Conservation (phyloP, 2,797 vertebrate species). For the Poeciliopsis turneri region DNA sequence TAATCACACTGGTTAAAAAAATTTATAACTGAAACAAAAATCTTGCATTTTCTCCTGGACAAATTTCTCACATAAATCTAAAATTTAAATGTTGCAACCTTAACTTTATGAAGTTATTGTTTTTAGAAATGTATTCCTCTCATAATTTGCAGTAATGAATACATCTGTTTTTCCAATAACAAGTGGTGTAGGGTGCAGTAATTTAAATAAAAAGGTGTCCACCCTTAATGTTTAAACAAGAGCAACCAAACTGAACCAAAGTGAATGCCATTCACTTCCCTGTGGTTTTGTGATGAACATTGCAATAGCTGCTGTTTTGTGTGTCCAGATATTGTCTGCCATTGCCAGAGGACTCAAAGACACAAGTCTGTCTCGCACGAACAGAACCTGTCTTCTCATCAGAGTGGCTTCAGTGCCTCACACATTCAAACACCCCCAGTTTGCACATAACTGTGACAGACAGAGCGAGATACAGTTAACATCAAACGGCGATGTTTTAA, state of each 20-base stretch:
- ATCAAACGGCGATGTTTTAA: background rate
- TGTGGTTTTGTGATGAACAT: background rate
- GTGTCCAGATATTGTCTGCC: constrained; percentile 18
- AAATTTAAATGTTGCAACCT: background rate
- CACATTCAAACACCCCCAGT: constrained; percentile 6
- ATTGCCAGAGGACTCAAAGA: constrained; percentile 19
- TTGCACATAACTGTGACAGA: constrained; percentile 1
- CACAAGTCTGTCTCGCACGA: constrained; percentile 14
- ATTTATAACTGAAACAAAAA: background rate
- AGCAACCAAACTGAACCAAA: background rate
- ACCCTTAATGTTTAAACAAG: background rate
- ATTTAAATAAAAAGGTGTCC: background rate
- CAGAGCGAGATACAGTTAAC: background rate
- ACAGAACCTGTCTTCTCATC: constrained; percentile 28
- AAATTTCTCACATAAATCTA: background rate
- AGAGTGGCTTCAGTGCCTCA: constrained; percentile 14
- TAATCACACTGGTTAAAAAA: background rate
- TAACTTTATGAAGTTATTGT: background rate
- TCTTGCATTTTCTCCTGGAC: background rate
- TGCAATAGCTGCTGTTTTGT: background rate
- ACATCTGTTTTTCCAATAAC: background rate
- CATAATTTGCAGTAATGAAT: background rate
- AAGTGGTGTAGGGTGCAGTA: background rate
- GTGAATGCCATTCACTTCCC: background rate
- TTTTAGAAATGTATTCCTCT: background rate